Base-by-base conservation (phyloP, 1,140 invertebrate genomes). In the Tetramorium simillimum region DNA sequence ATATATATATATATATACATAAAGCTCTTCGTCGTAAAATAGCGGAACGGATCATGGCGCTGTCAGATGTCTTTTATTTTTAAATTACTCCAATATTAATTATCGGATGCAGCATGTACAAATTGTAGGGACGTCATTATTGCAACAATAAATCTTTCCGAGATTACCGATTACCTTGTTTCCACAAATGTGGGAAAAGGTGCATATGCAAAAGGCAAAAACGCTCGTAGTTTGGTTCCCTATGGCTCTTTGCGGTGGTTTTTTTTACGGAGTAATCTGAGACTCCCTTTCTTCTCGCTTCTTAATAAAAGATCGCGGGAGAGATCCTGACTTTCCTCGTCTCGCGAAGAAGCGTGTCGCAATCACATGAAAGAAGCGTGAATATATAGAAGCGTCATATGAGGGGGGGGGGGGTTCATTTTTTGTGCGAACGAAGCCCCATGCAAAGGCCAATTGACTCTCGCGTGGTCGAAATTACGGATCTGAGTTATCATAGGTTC, bases 1-100 rank as follows among this genome's bases (percentile, higher is more conserved):
- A n/a, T n/a, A n/a, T n/a, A n/a, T n/a, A n/a, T n/a, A n/a, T n/a
- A n/a, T 3, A 18, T n/a, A 65, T 12, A 67, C 4, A 40, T 67
- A 67, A 89, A 92, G 88, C 87, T 82, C 87, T 87, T 80, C 88
- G 84, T 88, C 65, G 43, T 77, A 80, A 65, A 72, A 62, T 37
- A 85, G 58, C 51, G 33, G 10, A 81, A 60, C 33, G n/a, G 21
- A 81, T 56, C 24, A 43, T 16, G 72, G 49, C 24, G 18, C 63
- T 49, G 6, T 56, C 43, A 14, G 16, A 63, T 56, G 33, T 58
- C 37, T 67, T 60, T 77, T 70, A 16, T 81, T 77, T 33, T 81
- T 70, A 24, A n/a, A 62, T 62, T 49, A 24, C 9, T 21, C n/a
- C 28, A 63, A n/a, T 40, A 14, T 69, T 69, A 43, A 40, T 75